Evolutionary conservation across 1,140 invertebrate species (phyloP), one percentile per base, ranked within the genome.

Genomic region (Procambarus virginalis): DNA sequence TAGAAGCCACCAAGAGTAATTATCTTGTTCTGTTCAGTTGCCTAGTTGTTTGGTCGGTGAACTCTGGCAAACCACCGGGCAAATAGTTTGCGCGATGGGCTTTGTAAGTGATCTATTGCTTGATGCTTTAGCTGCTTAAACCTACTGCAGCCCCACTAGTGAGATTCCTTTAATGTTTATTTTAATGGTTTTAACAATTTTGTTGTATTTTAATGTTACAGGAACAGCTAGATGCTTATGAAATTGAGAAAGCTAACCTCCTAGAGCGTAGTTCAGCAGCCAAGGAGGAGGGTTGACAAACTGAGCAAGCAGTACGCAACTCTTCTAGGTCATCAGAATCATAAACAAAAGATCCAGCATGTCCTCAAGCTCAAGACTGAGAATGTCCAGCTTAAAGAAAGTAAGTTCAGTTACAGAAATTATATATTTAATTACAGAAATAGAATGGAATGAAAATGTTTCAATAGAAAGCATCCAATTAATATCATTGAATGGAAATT

Each of bases 291-390:
- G n/a, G 94, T 95, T 22, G 93, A 95, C 73, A 95, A 95, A 89
- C 93, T 96, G 55, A 94, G 94, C 22, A 93, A 94, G 73, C 95
- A 96, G 92, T 96, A 96, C 93, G 95, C 95, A 2, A 94, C 95
- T 86, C 93, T 96, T 79, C 92, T 96, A 9, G 96, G 95, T 3
- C 95, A 96, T 92, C 95, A 96, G 86, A 96, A 96, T 92, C 95
- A 95, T 84, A 96, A 95, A 89, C 96, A 96, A 92, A 96, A 96
- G 92, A 96, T 96, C 51, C 95, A 96, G 87, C 95, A 96, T 89
- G 93, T 96, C 12, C 93, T 94, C 4, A 95, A 96, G 91, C 93
- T 96, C 58, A 96, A 96, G 93, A 94, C 95, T 22, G 95, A 96
- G 93, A 94, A 93, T 87, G 92, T 93, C 78, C 92, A 93, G 58